phyloP scores from a whole-genome alignment of 1,140 invertebrate genomes.

The Monochamus saltuarius region DNA sequence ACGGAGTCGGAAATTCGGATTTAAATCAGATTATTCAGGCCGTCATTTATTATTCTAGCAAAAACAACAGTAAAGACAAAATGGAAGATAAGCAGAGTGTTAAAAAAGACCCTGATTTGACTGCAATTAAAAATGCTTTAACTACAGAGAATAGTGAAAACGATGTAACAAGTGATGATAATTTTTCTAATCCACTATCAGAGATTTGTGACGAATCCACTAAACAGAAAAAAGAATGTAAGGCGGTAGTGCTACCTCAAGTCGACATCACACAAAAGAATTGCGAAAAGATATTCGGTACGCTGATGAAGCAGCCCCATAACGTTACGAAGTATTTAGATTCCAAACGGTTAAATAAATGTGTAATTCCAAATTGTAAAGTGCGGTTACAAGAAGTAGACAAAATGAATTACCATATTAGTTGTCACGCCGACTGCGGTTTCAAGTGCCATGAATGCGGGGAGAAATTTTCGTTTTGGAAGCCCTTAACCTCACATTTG shows the following conservation, averaged over 20 bases:
- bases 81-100: conserved; percentile 10
- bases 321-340: conserved; percentile 25
- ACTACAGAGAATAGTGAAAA: too few relatives aligned
- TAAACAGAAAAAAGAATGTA: too few relatives aligned
- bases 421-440: conserved; percentile 62
- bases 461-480: conserved; percentile 58
- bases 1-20: conserved; percentile 51
- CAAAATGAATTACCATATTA: conserved; percentile 58
- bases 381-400: conserved; percentile 51
- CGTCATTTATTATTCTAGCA: conserved; percentile 40
- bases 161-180: too few relatives aligned
- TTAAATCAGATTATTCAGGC: conserved; percentile 39
- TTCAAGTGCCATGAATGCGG: conserved; percentile 70
- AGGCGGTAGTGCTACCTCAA: conserved; percentile 24
- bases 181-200: too few relatives aligned
- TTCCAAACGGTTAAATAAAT: conserved; percentile 38
- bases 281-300: conserved; percentile 38
- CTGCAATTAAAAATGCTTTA: not conserved
- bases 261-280: conserved; percentile 32
- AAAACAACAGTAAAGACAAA: conserved; percentile 33
- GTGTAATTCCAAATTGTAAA: conserved; percentile 50
- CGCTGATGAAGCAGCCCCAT: conserved; percentile 33
- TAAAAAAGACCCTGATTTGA: conserved; percentile 1
- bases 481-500: conserved; percentile 69
- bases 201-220: too few relatives aligned